Base-by-base conservation (phyloP, 1,140 invertebrate genomes). In the Drosophila nigrodunni region DNA sequence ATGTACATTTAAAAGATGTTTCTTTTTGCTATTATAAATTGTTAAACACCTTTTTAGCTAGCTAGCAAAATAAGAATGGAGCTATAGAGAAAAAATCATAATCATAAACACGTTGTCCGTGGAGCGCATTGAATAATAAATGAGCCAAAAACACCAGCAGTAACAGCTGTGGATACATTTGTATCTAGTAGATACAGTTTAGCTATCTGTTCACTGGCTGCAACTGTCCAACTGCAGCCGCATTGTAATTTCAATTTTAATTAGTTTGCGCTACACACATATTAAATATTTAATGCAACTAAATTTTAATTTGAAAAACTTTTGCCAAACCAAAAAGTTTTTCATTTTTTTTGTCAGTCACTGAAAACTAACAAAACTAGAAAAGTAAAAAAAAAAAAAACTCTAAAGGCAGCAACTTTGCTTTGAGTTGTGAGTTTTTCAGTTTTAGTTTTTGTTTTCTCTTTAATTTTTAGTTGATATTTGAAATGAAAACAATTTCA, bases 401-500 rank as follows among this genome's bases (percentile, higher is more conserved):
- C 30, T 25, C 30, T 25, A 21, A 44, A 65, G 37, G 50, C 50
- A 55, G 7, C 59, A 76, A 66, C 61, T 72, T 65, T 65, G 58
- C 39, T 11, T n/a, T 43, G 47, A 67, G 47, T 80, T 82, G 58
- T 30, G 67, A 59, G 55, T 62, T 79, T 80, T 64, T 49, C 43
- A 70, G 59, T 61, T 61, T 69, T 34, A 37, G 30, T 55, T 55
- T 55, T 37, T 39, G 2, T 39, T 39, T 9, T 39, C 10, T 9
- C 10, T 39, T 39, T 39, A 9, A 13, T 50, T 25, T 46, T 61
- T 50, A 80, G 78, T 78, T 78, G 25, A 78, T 73, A 85, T 85
- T 83, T 77, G 69, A 76, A 77, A 80, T 80, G 77, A 86, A 86
- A 86, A 86, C 82, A 81, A 74, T 86, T 86, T 85, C 83, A 77